These are phyloP conservation scores for Ailuropoda melanoleuca DNA, from an alignment of 2,113 vertebrate genomes.

Conservation along the genomic window DNA sequence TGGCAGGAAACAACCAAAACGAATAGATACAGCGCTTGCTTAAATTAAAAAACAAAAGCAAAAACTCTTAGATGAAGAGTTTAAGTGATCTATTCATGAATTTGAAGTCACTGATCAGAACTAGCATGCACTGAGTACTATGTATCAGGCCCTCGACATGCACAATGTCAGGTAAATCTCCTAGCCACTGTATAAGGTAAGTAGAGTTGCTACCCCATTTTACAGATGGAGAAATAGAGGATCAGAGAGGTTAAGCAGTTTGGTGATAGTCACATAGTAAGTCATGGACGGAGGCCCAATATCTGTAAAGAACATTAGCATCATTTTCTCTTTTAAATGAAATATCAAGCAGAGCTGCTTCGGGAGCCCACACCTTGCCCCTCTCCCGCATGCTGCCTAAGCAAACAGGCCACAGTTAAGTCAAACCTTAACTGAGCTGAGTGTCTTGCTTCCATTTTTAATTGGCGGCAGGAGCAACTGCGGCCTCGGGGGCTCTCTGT, in stretches of 20 bases:
- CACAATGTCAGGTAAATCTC: background rate
- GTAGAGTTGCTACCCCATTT: background rate
- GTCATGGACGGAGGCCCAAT: background rate
- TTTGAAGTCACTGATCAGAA: background rate
- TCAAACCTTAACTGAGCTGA: constrained; percentile 32
- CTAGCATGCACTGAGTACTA: background rate
- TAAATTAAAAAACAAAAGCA: background rate
- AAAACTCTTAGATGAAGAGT: background rate
- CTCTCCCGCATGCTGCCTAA: constrained; percentile 57
- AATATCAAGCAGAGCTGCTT: constrained; percentile 33
- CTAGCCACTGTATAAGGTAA: accelerated
- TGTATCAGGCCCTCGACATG: accelerated
- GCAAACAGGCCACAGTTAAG: constrained; percentile 47
- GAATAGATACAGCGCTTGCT: background rate
- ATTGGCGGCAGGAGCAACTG: background rate
- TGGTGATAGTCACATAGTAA: background rate
- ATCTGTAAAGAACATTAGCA: background rate
- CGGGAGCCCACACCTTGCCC: constrained; percentile 38
- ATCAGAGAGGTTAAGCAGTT: background rate
- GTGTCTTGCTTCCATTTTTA: background rate
- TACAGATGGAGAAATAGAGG: background rate
- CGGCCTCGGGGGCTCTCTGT: background rate
- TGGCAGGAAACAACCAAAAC: background rate
- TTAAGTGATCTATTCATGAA: background rate
- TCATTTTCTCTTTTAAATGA: background rate